Base-by-base conservation (phyloP, 2,888 invertebrate species). In the Tipula lateralis region DNA sequence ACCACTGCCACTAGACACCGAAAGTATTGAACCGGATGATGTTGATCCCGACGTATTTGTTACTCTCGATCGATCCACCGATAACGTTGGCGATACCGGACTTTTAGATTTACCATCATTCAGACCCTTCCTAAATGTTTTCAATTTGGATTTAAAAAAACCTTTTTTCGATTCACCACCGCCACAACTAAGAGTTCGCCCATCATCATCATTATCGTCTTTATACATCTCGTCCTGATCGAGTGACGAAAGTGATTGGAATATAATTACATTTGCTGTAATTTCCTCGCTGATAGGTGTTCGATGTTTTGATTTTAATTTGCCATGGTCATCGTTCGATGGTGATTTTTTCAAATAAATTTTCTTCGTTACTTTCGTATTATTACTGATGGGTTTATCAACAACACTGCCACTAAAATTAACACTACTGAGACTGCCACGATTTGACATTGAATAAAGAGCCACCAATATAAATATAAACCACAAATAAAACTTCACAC, bases 281-380 rank as follows among this genome's bases (percentile, higher is more conserved):
- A 66, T 66, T 66, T 66, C 24, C 12, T 19, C 24, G 7, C 66
- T 66, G 3, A 24, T 66, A 66, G 44, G 9, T 19, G 19, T 19
- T 9, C 66, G 66, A 66, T 24, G n/a, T 19, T 66, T 66, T 24
- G 66, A 19, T 66, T 66, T 66, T 66, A 66, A 66, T 66, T 66
- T 66, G 1, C 24, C 9, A 13, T 82, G 13, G 7, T 30, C 30
- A 30, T 82, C 82, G 30, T 16, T 32, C 4, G 82, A 82, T 30
- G 32, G n/a, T 13, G 82, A 30, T 82, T 82, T 82, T 66, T 66
- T 66, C 9, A 66, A 66, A 66, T 66, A 66, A 66, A 66, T 66
- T 66, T 66, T 66, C 24, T 66, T 66, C 66, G 66, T 66, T 66
- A 66, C 66, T 66, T 66, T 66, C 1, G 66, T 24, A 19, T 7